Conservation (phyloP, 2,888 invertebrate genomes). For the Chironomus tentans region DNA sequence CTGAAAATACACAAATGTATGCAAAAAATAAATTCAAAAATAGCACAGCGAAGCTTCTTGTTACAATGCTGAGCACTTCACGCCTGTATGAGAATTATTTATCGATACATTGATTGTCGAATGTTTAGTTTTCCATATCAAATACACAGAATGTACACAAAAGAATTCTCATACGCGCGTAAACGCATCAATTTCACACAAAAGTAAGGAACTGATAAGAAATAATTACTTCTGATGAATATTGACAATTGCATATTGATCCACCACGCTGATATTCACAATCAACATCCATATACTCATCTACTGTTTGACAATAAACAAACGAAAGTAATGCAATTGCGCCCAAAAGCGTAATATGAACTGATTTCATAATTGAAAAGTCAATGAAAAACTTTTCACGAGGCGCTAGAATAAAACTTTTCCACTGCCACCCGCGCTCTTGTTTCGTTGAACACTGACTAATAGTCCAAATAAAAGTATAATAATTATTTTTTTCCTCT, state of each 20-base stretch:
- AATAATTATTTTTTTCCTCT: not conserved
- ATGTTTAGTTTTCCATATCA: not conserved
- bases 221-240: slow-evolving; percentile 36
- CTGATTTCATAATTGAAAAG: not conserved
- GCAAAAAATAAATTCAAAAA: slow-evolving; percentile 14
- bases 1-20: slow-evolving; percentile 38
- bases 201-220: not conserved
- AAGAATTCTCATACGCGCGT: not conserved
- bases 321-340: not conserved
- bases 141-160: not conserved
- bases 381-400: not conserved
- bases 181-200: not conserved
- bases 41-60: not conserved
- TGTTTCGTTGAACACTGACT: slow-evolving; percentile 13
- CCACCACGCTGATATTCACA: slow-evolving; percentile 10
- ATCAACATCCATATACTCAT: slow-evolving; percentile 8
- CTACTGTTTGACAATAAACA: not conserved
- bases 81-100: not conserved
- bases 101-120: not conserved
- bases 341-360: not conserved
- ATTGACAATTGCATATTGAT: slow-evolving; percentile 38
- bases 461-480: slow-evolving; percentile 22
- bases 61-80: not conserved
- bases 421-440: slow-evolving; percentile 4
- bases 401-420: not conserved